Percentiles rank a stretch among this genome's conserved stretches.
Evolutionary conservation across 2,797 vertebrate genomes (phyloP).

Genomic region (Gorsachius magnificus): DNA sequence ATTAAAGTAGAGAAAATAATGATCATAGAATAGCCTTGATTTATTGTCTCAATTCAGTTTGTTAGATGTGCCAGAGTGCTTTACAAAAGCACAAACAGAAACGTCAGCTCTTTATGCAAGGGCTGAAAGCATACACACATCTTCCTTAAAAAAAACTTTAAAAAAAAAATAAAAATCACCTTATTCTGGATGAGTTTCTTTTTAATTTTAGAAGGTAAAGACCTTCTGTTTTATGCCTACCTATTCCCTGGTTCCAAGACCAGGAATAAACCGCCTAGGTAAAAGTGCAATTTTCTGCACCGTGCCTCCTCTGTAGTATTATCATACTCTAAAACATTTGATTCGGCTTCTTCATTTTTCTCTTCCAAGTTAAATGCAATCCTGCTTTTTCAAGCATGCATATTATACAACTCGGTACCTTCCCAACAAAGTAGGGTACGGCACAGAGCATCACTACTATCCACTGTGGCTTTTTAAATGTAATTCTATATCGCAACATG

Average conservation of each 20-base stretch:
- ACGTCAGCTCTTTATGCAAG: neutral
- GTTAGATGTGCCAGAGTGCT: neutral
- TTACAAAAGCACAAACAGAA: neutral
- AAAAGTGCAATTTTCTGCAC: neutral
- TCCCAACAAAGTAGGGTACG: neutral
- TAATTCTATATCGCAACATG: neutral
- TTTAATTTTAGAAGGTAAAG: neutral
- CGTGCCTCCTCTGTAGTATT: neutral
- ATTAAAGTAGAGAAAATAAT: neutral
- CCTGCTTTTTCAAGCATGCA: neutral
- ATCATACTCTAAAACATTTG: neutral
- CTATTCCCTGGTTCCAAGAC: neutral
- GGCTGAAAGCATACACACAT: neutral
- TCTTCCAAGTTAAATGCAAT: neutral
- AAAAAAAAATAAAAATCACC: neutral
- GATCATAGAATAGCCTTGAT: neutral
- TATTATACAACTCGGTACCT: neutral
- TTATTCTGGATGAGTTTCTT: neutral
- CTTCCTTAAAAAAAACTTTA: neutral
- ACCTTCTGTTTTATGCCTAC: neutral
- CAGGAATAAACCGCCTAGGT: neutral
- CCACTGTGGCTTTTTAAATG: neutral
- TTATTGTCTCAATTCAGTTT: neutral
- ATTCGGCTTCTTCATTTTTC: neutral
- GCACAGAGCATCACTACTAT: neutral